phyloP scores from a whole-genome alignment of 1,140 invertebrate species.

The Trigoniulus corallinus region DNA sequence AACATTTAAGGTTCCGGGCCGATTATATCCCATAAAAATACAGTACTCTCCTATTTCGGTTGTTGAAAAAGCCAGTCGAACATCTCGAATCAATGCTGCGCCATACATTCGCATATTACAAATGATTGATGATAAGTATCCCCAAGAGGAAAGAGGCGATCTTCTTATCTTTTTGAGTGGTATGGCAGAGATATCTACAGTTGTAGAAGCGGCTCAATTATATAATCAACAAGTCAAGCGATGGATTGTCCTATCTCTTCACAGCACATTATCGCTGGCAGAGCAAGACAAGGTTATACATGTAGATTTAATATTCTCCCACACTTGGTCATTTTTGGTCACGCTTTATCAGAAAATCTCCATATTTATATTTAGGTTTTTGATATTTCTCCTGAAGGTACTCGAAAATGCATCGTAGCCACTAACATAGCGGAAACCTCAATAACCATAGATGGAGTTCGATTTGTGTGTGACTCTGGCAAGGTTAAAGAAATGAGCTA shows the following conservation, averaged over 20 bases:
- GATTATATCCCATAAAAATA: conserved; percentile 80
- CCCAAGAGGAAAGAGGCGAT: conserved; percentile 76
- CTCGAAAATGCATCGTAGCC: conserved; percentile 92
- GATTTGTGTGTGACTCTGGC: conserved; percentile 93
- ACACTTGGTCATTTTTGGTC: not conserved
- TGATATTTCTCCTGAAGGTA: conserved; percentile 84
- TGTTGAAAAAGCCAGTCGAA: conserved; percentile 47
- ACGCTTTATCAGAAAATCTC: conserved; percentile 5
- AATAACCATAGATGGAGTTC: conserved; percentile 93
- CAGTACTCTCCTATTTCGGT: conserved; percentile 64
- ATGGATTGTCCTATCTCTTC: conserved; percentile 91
- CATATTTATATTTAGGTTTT: conserved; percentile 77
- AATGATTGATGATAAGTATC: conserved; percentile 76
- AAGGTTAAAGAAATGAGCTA: conserved; percentile 97
- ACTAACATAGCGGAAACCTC: conserved; percentile 99
- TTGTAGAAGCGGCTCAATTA: conserved; percentile 70
- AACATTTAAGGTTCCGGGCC: conserved; percentile 61
- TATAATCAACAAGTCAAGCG: conserved; percentile 62
- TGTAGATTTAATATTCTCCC: not conserved
- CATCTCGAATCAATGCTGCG: conserved; percentile 63
- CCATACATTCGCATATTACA: conserved; percentile 86
- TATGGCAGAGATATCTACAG: conserved; percentile 78
- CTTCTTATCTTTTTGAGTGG: conserved; percentile 92
- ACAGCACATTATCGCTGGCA: conserved; percentile 76
- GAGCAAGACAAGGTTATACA: conserved; percentile 81